A percentile compares a stretch with the other conserved stretches of the same genome.
Conservation (phyloP, 2,888 invertebrate genomes). For the Ptychoptera contaminata region DNA sequence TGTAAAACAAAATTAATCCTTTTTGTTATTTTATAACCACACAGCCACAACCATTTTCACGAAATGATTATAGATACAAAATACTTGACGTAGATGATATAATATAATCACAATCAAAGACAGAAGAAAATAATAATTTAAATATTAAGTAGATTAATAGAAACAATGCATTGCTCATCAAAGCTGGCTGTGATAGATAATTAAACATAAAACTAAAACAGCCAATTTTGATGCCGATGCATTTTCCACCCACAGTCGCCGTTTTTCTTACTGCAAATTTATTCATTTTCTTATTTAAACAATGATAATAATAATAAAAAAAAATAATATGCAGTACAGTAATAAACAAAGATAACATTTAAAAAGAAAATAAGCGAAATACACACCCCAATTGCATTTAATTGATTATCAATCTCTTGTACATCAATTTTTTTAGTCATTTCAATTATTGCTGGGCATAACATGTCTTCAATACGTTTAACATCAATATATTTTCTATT, state of each 20-base stretch:
- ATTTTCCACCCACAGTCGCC: neutral
- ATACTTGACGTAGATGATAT: no score
- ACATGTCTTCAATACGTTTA: neutral
- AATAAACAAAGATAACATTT: no score
- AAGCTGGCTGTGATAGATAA: constrained; percentile 32
- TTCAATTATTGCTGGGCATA: neutral
- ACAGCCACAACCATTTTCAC: constrained; percentile 27
- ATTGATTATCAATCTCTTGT: neutral
- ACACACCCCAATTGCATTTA: neutral
- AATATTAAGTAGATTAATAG: constrained; percentile 2
- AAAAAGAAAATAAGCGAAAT: neutral
- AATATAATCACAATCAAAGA: neutral
- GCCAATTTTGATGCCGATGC: constrained; percentile 5
- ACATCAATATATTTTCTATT: neutral
- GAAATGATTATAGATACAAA: constrained; percentile 20
- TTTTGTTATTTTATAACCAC: constrained; percentile 12
- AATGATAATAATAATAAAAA: no score
- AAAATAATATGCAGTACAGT: no score
- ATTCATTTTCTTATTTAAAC: no score
- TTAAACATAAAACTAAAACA: constrained; percentile 17
- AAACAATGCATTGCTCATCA: constrained; percentile 28
- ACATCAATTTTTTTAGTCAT: neutral
- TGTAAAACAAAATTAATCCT: no score
- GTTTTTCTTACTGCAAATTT: no score
- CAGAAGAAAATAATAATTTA: neutral